Base-by-base conservation (phyloP, 2,113 vertebrate genomes). In the Struthio camelus region DNA sequence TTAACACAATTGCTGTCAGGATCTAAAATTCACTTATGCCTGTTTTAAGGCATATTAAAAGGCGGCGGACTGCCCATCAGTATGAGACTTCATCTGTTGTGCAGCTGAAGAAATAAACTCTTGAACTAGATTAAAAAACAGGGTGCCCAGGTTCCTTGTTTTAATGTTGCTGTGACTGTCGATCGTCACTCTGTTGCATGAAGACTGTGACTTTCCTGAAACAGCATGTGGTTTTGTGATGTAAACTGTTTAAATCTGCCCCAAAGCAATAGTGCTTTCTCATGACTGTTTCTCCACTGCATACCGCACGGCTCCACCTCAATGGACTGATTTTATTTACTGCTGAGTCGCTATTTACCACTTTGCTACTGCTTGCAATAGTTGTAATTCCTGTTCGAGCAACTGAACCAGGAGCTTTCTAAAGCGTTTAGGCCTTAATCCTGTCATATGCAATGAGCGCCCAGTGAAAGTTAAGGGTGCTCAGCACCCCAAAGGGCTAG, bases 341-440 rank as follows among this genome's bases (percentile, higher is more conserved):
- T 94, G 96, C 92, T 96, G 95, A 97, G 85, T 96, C 94, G 95
- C 86, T 95, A 94, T 95, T 95, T 96, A 96, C 86, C 80, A 76
- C 90, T 92, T 78, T 65, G 88, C 77, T 94, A 72, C n/a, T 84
- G 83, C 72, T 86, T 89, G 92, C 92, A 93, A 66, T 80, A 89
- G 61, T 79, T 94, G 80, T 93, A 96, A 93, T 96, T 88, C 64
- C 92, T 79, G 85, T 90, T 76, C 91, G 51, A 94, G 53, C 82
- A 95, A 79, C 58, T 93, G 75, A 93, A 96, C 56, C 72, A 94
- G 83, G 19, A 96, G 61, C 34, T 90, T 95, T 96, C 61, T 40
- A 69, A 88, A 93, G 46, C 56, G 67, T 89, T 88, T 71, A 81
- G 73, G 42, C 72, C 28, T 67, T 94, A 89, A 90, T 84, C 73